Conservation (phyloP, 1,140 invertebrate species). For the Periplaneta americana region DNA sequence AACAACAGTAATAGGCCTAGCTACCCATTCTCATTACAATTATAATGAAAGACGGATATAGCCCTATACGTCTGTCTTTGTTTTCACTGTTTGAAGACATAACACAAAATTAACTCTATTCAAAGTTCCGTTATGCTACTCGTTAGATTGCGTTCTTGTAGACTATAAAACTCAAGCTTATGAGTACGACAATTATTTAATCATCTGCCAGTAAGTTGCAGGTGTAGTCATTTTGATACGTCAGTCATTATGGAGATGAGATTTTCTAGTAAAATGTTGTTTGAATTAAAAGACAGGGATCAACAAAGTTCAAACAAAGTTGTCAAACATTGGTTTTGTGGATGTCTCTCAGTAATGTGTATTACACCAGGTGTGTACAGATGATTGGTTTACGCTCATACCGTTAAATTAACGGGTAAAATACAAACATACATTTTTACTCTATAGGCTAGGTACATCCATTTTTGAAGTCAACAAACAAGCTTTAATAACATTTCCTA, state of each 20-base stretch:
- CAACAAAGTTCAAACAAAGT: background rate
- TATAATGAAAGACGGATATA: no score
- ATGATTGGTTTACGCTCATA: background rate
- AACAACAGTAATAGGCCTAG: no score
- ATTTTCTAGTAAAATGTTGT: background rate
- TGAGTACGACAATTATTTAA: background rate
- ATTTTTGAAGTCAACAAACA: background rate
- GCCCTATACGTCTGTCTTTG: no score
- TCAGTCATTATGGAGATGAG: background rate
- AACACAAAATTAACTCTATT: no score
- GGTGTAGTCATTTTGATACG: background rate
- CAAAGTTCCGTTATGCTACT: no score
- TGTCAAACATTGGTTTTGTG: background rate
- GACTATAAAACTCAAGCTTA: no score
- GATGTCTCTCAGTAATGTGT: background rate
- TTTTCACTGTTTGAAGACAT: no score
- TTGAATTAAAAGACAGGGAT: background rate
- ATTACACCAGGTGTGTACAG: background rate
- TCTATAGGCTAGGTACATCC: background rate
- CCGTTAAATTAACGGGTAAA: background rate
- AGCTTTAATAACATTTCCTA: background rate
- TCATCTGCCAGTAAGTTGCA: background rate
- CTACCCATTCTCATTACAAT: no score
- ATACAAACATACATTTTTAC: background rate
- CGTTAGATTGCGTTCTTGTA: no score